A percentile compares a stretch with the other conserved stretches of the same genome.
Conservation (phyloP, 2,113 vertebrate genomes). For the Bos taurus region DNA sequence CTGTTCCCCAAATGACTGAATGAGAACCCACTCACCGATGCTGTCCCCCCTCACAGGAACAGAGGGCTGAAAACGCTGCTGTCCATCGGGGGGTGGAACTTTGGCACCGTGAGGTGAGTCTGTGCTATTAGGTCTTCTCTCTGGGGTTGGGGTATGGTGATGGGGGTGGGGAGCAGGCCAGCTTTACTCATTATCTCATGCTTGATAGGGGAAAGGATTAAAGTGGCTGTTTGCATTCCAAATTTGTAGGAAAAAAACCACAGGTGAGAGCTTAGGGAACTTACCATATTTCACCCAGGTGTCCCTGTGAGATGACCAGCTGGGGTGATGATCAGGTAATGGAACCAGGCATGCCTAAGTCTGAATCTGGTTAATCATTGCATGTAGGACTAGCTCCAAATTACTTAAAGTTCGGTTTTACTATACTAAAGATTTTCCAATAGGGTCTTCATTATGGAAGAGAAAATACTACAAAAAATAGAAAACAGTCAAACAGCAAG, state of each 20-base stretch:
- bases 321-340: not conserved
- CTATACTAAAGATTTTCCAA: not conserved
- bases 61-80: slow-evolving; percentile 79
- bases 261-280: not conserved
- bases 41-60: slow-evolving; percentile 68
- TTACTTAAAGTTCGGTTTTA: not conserved
- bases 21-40: not conserved
- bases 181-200: too few relatives aligned
- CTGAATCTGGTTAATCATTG: not conserved
- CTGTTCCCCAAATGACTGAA: not conserved
- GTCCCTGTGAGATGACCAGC: not conserved
- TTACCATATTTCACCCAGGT: not conserved
- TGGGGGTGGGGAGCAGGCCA: not conserved
- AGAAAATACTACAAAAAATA: not conserved
- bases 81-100: slow-evolving; percentile 81
- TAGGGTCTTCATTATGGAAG: not conserved
- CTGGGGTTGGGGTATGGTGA: not conserved
- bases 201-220: not conserved
- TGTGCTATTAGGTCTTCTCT: not conserved
- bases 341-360: not conserved
- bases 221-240: not conserved
- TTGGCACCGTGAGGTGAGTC: slow-evolving; percentile 70
- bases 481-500: not conserved
- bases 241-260: not conserved
- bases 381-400: not conserved